A percentile compares a stretch with the other conserved stretches of the same genome.
Evolutionary conservation across 2,797 vertebrate genomes (phyloP).

Genomic region (Schizothorax lantsangensis): DNA sequence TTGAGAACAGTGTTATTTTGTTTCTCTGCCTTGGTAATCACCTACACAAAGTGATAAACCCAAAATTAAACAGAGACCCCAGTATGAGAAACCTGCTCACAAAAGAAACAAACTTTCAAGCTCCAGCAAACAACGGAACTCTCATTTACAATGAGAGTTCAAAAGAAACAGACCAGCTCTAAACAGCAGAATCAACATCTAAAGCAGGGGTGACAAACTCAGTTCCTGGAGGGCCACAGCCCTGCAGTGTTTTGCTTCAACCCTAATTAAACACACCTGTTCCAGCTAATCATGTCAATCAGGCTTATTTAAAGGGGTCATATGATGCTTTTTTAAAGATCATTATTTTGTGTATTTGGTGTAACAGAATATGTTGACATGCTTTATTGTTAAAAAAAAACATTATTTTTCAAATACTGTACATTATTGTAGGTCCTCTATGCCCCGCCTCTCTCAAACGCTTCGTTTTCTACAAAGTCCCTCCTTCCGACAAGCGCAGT

Average conservation of each 20-base stretch:
- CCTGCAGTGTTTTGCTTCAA: too few species aligned
- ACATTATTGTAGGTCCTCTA: too few species aligned
- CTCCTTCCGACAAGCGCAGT: too few species aligned
- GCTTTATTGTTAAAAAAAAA: too few species aligned
- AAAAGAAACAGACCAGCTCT: background rate
- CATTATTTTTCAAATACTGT: too few species aligned
- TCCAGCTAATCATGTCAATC: background rate
- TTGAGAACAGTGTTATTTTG: background rate
- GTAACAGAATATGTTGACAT: too few species aligned
- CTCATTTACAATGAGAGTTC: background rate
- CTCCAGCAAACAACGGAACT: background rate
- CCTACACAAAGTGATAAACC: background rate
- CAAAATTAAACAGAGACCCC: background rate
- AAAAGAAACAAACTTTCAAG: background rate
- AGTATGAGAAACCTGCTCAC: background rate
- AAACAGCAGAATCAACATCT: background rate
- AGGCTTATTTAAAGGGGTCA: too few species aligned
- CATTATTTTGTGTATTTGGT: too few species aligned
- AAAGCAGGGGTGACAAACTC: background rate
- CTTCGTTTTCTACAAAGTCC: too few species aligned
- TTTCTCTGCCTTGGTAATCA: background rate
- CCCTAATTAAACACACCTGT: background rate
- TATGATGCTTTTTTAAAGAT: too few species aligned
- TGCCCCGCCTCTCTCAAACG: too few species aligned
- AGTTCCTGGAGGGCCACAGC: too few species aligned